Percentiles rank a stretch among this genome's conserved stretches.
phyloP scores from a whole-genome alignment of 2,797 vertebrate species.

The Cynopterus sphinx region DNA sequence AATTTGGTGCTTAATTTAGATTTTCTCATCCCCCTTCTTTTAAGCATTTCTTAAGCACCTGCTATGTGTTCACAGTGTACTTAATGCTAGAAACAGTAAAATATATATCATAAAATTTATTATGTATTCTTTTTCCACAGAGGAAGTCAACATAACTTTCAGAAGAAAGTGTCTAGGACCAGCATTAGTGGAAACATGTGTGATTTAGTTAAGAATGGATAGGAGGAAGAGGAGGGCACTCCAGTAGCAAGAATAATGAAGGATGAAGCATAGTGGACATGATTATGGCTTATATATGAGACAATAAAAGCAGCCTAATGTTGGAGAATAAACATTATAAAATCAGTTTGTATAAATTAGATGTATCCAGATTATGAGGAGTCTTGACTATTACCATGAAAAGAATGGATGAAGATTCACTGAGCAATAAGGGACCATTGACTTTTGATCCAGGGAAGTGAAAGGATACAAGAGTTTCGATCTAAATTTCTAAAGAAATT shows the following conservation, averaged over 20 bases:
- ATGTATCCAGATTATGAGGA: not conserved
- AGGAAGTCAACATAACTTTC: not conserved
- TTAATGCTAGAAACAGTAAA: not conserved
- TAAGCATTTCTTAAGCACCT: not conserved
- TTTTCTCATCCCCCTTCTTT: not conserved
- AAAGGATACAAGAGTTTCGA: not conserved
- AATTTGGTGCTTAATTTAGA: not conserved
- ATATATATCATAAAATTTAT: not conserved
- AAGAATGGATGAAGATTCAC: not conserved
- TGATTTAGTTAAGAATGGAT: not conserved
- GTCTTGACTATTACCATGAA: not conserved
- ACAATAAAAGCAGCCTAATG: not conserved
- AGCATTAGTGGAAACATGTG: not conserved
- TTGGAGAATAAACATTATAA: not conserved
- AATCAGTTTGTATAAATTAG: not conserved
- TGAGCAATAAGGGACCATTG: not conserved
- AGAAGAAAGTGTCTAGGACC: not conserved
- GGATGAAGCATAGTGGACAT: not conserved
- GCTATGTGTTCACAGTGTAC: not conserved
- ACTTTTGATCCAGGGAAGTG: not conserved
- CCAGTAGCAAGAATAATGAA: not conserved
- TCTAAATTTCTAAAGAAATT: not conserved
- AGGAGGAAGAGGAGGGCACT: not conserved
- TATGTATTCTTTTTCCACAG: not conserved
- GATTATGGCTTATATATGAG: not conserved